These are phyloP conservation scores for Falco biarmicus DNA, from an alignment of 2,797 vertebrate species.

Conservation along the genomic window DNA sequence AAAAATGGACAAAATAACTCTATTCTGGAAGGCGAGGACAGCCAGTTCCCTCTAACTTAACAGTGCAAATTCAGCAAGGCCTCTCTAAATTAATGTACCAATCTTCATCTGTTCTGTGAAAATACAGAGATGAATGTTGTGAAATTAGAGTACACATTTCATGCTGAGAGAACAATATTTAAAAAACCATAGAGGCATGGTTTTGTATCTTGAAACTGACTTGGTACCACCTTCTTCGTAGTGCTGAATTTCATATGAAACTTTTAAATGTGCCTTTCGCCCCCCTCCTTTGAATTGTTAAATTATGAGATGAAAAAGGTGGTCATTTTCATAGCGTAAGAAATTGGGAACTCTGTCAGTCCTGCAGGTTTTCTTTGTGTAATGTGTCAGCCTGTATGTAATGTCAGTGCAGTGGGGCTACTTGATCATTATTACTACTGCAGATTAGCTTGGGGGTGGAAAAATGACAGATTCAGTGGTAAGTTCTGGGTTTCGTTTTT, in stretches of 20 bases:
- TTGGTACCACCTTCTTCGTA: neutral
- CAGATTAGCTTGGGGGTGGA: neutral
- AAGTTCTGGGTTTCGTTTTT: neutral
- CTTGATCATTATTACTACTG: neutral
- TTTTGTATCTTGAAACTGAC: neutral
- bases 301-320: neutral
- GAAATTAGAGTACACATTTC: neutral
- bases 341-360: neutral
- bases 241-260: neutral
- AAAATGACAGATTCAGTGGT: neutral
- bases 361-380: neutral
- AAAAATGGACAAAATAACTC: neutral
- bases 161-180: neutral
- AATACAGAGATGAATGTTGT: neutral
- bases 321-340: neutral
- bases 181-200: neutral
- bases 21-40: neutral
- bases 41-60: neutral
- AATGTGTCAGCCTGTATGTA: neutral
- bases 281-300: neutral
- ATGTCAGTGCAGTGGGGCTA: neutral
- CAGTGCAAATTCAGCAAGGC: neutral
- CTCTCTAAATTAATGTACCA: neutral
- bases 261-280: neutral
- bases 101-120: neutral